Percentiles rank a stretch among this genome's conserved stretches.
phyloP scores from a whole-genome alignment of 64 coral and sea anemone genomes.

The Montipora foliosa region DNA sequence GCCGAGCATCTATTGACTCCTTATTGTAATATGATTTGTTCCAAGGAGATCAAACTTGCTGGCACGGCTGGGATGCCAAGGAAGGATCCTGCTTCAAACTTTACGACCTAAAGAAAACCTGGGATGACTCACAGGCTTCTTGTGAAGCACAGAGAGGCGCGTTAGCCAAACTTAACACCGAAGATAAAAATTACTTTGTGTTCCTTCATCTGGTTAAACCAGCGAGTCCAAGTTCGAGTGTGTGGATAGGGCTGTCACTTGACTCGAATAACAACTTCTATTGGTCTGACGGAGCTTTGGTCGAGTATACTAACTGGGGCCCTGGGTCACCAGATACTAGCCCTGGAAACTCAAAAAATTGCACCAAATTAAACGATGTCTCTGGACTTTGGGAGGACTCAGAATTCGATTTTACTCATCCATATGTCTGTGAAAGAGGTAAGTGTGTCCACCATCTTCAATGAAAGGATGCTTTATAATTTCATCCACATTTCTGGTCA shows the following conservation, averaged over 20 bases:
- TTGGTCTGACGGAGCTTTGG: slow-evolving; percentile 16
- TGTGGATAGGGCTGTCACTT: slow-evolving; percentile 47
- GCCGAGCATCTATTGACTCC: background rate
- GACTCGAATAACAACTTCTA: slow-evolving; percentile 11
- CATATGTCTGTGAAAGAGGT: slow-evolving; percentile 37
- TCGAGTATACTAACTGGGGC: slow-evolving; percentile 25
- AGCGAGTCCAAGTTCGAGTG: slow-evolving; percentile 22
- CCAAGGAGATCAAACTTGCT: slow-evolving; percentile 30
- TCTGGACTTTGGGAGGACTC: slow-evolving; percentile 37
- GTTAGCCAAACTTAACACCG: slow-evolving; percentile 9
- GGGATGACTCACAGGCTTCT: background rate
- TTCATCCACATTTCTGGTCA: background rate
- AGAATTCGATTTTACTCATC: slow-evolving; percentile 19
- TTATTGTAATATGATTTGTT: background rate
- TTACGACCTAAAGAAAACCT: slow-evolving; percentile 16
- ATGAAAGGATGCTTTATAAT: background rate
- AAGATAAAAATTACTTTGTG: slow-evolving; percentile 46
- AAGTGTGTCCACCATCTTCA: background rate
- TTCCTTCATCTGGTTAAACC: slow-evolving; percentile 24
- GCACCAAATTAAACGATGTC: slow-evolving; percentile 15
- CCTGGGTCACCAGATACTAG: background rate
- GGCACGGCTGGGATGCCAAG: slow-evolving; percentile 15
- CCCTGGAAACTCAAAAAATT: slow-evolving; percentile 26
- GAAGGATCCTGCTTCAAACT: slow-evolving; percentile 26
- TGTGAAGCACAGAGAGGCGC: slow-evolving; percentile 11